These are phyloP conservation scores for Acrobasis repandana DNA, from an alignment of 2,888 invertebrate species.

Conservation along the genomic window DNA sequence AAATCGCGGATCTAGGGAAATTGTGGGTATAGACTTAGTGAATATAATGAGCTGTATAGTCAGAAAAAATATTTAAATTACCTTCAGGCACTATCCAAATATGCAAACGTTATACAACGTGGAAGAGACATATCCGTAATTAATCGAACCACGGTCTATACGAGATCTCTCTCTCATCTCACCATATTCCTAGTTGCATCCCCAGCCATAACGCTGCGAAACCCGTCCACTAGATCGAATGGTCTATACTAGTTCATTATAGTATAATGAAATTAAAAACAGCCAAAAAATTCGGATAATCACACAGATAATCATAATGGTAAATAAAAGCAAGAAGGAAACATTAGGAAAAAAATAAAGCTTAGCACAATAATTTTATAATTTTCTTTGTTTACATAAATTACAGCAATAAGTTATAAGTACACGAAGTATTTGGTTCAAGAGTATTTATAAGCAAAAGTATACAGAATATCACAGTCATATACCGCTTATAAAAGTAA, in stretches of 20 bases:
- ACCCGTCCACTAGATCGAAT: no score
- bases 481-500: constrained; percentile 51
- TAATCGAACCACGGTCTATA: no score
- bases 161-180: no score
- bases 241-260: no score
- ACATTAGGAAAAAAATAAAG: constrained; percentile 18
- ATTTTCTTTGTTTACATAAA: constrained; percentile 23
- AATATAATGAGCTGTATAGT: neutral
- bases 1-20: constrained; percentile 32
- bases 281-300: no score
- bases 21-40: constrained; percentile 12
- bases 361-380: constrained; percentile 6
- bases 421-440: constrained; percentile 39
- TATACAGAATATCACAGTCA: constrained; percentile 63
- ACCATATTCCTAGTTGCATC: no score
- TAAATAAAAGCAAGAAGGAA: neutral
- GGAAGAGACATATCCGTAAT: no score
- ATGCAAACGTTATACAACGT: no score
- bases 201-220: no score
- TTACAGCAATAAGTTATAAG: constrained; percentile 14
- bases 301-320: no score
- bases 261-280: no score
- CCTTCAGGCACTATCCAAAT: no score
- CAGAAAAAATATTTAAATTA: neutral
- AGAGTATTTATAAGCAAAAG: constrained; percentile 28